Evolutionary conservation across 2,113 vertebrate species (phyloP).

Genomic region (Clarias magur): DNA sequence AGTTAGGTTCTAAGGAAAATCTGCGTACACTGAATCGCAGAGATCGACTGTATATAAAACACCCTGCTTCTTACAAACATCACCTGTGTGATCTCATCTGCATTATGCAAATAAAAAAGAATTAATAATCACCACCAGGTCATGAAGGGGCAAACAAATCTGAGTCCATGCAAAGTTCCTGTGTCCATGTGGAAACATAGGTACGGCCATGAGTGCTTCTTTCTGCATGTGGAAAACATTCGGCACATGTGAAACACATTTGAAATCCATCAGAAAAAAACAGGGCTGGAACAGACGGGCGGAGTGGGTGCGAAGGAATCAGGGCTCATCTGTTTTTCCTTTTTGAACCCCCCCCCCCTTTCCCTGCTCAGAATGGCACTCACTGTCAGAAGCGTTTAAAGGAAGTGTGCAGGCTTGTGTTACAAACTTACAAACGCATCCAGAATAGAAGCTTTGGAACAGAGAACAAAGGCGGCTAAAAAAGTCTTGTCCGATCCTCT

Average conservation of each 20-base stretch:
- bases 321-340: constrained; percentile 67
- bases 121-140: neutral
- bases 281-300: constrained; percentile 48
- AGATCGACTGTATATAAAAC: too few relatives aligned
- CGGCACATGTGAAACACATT: constrained; percentile 66
- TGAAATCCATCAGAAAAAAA: constrained; percentile 63
- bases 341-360: constrained; percentile 26
- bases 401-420: constrained; percentile 51
- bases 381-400: constrained; percentile 62
- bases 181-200: constrained; percentile 41
- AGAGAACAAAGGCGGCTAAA: constrained; percentile 55
- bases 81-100: constrained; percentile 5
- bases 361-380: constrained; percentile 61
- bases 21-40: too few relatives aligned
- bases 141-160: constrained; percentile 20
- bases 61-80: neutral
- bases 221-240: constrained; percentile 40
- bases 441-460: constrained; percentile 29
- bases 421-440: constrained; percentile 51
- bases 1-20: too few relatives aligned
- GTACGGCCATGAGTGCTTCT: constrained; percentile 52
- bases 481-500: constrained; percentile 36
- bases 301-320: constrained; percentile 58
- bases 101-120: constrained; percentile 22
- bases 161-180: constrained; percentile 54